A percentile compares a stretch with the other conserved stretches of the same genome.
phyloP scores from a whole-genome alignment of 2,797 vertebrate species.

The Sitta carolinensis region DNA sequence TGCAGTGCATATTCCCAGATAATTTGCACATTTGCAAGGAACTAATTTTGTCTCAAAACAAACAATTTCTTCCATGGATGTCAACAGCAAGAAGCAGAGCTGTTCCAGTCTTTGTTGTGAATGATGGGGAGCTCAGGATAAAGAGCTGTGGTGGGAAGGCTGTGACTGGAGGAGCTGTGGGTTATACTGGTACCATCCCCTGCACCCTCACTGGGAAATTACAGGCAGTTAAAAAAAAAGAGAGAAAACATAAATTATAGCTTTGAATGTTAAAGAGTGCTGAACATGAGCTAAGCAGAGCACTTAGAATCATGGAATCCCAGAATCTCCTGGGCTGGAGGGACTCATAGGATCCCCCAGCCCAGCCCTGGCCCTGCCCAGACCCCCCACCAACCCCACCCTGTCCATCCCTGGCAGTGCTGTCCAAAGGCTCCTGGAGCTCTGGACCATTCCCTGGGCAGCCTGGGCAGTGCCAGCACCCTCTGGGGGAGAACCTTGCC shows the following conservation, averaged over 20 bases:
- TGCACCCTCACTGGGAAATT: not conserved
- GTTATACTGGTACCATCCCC: not conserved
- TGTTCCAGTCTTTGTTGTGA: not conserved
- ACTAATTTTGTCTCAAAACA: not conserved
- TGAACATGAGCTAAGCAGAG: not conserved
- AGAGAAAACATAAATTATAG: not conserved
- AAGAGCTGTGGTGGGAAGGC: not conserved
- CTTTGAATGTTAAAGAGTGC: not conserved
- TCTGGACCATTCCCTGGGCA: not conserved
- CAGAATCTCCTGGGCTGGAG: fast-evolving
- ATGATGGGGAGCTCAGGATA: not conserved
- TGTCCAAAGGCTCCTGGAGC: not conserved
- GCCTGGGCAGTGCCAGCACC: not conserved
- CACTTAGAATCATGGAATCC: not conserved
- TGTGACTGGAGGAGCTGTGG: not conserved
- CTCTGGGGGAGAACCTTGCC: not conserved
- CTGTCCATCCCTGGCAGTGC: not conserved
- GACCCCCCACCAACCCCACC: not conserved
- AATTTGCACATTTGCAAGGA: not conserved
- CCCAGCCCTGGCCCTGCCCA: fast-evolving
- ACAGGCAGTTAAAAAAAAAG: not conserved
- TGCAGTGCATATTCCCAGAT: not conserved
- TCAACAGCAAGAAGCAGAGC: not conserved
- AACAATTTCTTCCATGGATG: not conserved
- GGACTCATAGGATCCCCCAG: not conserved